Base-by-base conservation (phyloP, 2,797 vertebrate genomes). In the Anomalospiza imberbis region DNA sequence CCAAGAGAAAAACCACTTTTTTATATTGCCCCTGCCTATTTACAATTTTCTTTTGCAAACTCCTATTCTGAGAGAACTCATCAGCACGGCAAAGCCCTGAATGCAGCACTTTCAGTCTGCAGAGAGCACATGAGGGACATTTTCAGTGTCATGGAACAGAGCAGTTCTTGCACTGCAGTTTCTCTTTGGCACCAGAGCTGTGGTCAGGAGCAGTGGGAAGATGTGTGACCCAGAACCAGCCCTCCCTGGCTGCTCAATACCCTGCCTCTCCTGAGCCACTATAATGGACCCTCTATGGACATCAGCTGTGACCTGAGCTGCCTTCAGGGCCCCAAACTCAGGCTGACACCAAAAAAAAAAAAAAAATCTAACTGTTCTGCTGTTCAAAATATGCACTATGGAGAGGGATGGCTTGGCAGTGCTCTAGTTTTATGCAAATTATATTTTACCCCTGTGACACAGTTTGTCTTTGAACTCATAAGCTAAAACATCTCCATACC, bases 401-500 rank as follows among this genome's bases (percentile, higher is more conserved):
- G 93, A 74, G 24, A 55, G 9, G 6, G 17, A 16, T 54, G 44
- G 38, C 26, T 82, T 80, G 81, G 20, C 68, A 83, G 61, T 42
- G 78, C 68, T 93, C 44, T 61, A n/a, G 72, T 75, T 94, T 72
- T 53, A 70, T 68, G 36, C n/a, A 88, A 72, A 91, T 72, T 3
- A 20, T 58, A 84, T 86, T 77, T 77, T 73, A 85, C 42, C 32
- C 54, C 60, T 74, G 53, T 80, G 63, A 93, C 50, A 91, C 36
- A 61, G 42, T 29, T 68, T 91, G 63, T 63, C 87, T 92, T 88
- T 72, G 65, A 91, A 95, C 22, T 53, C 67, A 73, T 76, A 76
- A 93, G 72, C 58, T 94, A 82, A 96, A 95, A 93, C 15, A 9
- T 77, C 81, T 86, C 42, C 25, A 12, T 60, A 66, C 26, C 68